These are phyloP conservation scores for Muscicapa adusta DNA, from an alignment of 2,113 vertebrate genomes.

Conservation along the genomic window DNA sequence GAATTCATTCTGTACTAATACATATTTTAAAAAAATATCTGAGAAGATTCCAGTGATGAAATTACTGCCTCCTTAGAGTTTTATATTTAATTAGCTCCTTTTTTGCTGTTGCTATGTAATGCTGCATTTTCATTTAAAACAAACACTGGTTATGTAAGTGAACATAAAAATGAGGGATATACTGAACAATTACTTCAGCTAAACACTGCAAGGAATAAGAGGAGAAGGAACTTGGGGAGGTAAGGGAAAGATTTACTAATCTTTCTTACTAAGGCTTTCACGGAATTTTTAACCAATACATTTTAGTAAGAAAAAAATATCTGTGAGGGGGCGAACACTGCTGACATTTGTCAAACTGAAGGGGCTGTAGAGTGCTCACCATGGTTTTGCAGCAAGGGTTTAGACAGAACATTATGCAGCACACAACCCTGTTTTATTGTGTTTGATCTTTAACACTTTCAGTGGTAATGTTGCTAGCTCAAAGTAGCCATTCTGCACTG, in stretches of 20 bases:
- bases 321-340: not conserved
- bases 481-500: not conserved
- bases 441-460: not conserved
- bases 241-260: not conserved
- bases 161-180: not conserved
- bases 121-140: not conserved
- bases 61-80: not conserved
- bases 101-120: not conserved
- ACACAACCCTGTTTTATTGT: not conserved
- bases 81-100: not conserved
- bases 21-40: not conserved
- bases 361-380: not conserved
- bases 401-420: not conserved
- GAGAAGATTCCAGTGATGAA: no score
- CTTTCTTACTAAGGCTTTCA: not conserved
- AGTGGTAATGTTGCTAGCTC: not conserved
- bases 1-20: not conserved
- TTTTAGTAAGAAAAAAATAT: not conserved
- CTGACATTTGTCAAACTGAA: not conserved
- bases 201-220: not conserved
- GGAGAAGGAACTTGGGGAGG: not conserved
- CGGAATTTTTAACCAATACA: not conserved
- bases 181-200: not conserved
- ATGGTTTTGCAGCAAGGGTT: not conserved
- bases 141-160: not conserved